Conservation (phyloP, 2,888 invertebrate genomes). For the Trachelus stipa region DNA sequence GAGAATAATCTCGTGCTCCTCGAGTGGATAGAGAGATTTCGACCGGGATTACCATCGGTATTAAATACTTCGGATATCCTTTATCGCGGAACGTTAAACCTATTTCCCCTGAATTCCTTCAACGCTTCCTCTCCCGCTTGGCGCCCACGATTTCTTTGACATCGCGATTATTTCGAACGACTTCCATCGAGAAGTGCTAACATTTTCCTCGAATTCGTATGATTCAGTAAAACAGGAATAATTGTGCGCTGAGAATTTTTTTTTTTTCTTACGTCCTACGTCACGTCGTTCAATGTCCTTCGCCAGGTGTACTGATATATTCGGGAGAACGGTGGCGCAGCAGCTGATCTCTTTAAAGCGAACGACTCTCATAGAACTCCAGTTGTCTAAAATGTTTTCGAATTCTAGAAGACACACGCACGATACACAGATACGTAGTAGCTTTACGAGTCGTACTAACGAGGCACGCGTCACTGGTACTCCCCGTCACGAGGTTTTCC, state of each 20-base stretch:
- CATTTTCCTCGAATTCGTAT: neutral
- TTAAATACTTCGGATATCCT: neutral
- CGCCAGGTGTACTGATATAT: neutral
- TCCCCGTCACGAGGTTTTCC: neutral
- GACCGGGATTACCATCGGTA: neutral
- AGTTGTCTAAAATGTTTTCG: neutral
- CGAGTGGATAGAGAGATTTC: neutral
- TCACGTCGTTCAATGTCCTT: no score
- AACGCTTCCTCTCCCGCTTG: neutral
- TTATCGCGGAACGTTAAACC: neutral
- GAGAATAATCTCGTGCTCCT: neutral
- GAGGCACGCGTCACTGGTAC: constrained; percentile 5
- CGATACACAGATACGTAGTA: neutral
- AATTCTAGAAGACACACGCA: neutral
- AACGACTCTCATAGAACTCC: neutral
- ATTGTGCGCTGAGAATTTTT: neutral
- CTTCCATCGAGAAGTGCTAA: neutral
- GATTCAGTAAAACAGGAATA: neutral
- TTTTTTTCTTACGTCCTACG: neutral
- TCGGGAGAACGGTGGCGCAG: neutral
- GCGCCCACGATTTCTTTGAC: neutral
- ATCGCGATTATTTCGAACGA: neutral
- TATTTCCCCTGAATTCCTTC: neutral
- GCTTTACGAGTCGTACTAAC: neutral
- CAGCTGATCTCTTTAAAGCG: neutral